Base-by-base conservation (phyloP, 2,113 vertebrate species). In the Stercorarius parasiticus region DNA sequence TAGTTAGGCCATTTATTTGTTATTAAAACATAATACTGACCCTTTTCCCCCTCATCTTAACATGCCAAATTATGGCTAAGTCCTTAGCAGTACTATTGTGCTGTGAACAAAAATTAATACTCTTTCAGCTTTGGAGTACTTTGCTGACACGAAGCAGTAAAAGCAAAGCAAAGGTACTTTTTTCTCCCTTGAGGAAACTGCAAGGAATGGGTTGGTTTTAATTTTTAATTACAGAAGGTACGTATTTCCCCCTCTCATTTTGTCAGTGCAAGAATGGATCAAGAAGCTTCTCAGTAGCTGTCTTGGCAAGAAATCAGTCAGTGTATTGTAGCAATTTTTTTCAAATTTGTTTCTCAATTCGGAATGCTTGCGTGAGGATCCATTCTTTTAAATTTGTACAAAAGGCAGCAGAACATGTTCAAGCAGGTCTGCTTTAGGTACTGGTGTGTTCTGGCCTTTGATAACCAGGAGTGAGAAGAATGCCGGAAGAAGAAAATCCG, bases 341-440 rank as follows among this genome's bases (percentile, higher is more conserved):
- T 97, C 95, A 97, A 98, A 98, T 98, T 98, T 98, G 97, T 98
- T 98, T 98, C 97, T 96, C 47, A 13, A 97, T 98, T 97, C 97
- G 97, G 97, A 98, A 98, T 95, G 97, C 96, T 98, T 98, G 97
- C 93, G 19, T 98, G 98, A 98, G 97, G 92, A 98, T 89, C 97
- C 76, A 97, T 98, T 98, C 95, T 98, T 97, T 97, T 82, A 96
- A 94, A 96, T 97, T 92, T 97, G 97, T 97, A 98, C 98, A 98
- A 98, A 98, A 96, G 97, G 95, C 97, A 69, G 96, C 36, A 95
- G 97, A 97, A 96, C 99, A 49, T 98, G 99, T 98, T 96, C 90
- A 88, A 94, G 98, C 99, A 99, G 95, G 98, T 97, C 97, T 87
- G 85, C 97, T 96, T 88, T 77, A 97, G 90, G 95, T 86, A 84